phyloP scores from a whole-genome alignment of 2,888 invertebrate species.

The Molorchus minor region DNA sequence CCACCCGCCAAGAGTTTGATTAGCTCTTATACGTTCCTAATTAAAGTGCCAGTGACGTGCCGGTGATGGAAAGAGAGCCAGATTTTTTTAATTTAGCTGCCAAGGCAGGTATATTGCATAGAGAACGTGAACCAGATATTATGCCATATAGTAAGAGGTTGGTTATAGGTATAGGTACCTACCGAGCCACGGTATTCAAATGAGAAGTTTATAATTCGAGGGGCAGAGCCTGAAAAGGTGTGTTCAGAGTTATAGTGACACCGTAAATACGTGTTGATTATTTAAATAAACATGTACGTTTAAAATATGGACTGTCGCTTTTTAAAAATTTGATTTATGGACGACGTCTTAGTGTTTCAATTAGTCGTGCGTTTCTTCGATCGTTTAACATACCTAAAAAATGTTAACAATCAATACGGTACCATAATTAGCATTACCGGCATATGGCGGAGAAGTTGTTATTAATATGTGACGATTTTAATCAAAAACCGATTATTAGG shows the following conservation, averaged over 20 bases:
- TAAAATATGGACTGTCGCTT: neutral
- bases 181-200: neutral
- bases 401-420: too few relatives aligned
- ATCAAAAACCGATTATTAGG: too few relatives aligned
- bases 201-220: neutral
- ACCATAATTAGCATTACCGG: too few relatives aligned
- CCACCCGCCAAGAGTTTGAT: constrained; percentile 19
- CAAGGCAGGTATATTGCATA: too few relatives aligned
- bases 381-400: too few relatives aligned
- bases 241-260: neutral
- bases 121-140: too few relatives aligned
- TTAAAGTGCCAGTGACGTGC: constrained; percentile 2
- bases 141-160: too few relatives aligned
- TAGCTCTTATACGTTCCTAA: constrained; percentile 23
- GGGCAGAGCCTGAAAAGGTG: neutral
- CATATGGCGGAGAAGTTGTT: too few relatives aligned
- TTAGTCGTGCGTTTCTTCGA: too few relatives aligned
- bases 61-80: neutral
- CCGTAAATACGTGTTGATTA: neutral
- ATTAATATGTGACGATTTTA: too few relatives aligned
- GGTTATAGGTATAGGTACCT: neutral
- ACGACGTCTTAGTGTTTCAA: too few relatives aligned
- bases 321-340: too few relatives aligned
- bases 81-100: constrained; percentile 13
- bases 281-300: neutral